These are phyloP conservation scores for Perca flavescens DNA, from an alignment of 2,113 vertebrate species.

Conservation along the genomic window DNA sequence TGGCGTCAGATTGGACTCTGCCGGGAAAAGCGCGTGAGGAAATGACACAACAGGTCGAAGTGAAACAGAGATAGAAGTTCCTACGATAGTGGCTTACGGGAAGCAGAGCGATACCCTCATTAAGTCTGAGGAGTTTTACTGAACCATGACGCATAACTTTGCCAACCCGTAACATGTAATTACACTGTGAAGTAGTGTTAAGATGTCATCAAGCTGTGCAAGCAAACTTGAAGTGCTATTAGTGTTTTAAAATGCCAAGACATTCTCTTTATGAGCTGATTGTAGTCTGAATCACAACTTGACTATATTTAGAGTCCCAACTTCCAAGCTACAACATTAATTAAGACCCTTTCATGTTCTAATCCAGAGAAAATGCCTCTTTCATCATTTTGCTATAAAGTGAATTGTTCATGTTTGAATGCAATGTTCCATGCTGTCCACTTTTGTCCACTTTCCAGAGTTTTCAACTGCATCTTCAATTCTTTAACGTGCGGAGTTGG, in stretches of 20 bases:
- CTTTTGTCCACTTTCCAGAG: background rate
- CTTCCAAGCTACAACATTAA: background rate
- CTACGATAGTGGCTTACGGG: background rate
- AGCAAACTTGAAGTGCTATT: background rate
- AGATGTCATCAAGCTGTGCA: background rate
- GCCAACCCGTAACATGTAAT: background rate
- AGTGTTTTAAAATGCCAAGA: background rate
- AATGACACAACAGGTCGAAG: slow-evolving; percentile 20
- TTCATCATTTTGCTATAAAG: background rate
- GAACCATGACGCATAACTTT: slow-evolving; percentile 35
- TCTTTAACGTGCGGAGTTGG: too few relatives aligned
- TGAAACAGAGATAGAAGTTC: slow-evolving; percentile 11
- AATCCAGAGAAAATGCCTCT: background rate
- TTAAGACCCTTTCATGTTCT: background rate
- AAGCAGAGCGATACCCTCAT: background rate
- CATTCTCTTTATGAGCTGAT: background rate
- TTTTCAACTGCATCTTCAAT: too few relatives aligned
- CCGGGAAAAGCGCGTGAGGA: slow-evolving; percentile 27
- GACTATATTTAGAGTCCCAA: slow-evolving; percentile 29
- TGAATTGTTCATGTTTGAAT: background rate
- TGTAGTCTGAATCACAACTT: background rate
- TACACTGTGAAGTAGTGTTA: background rate
- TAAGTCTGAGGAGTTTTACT: background rate
- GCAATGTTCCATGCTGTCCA: background rate
- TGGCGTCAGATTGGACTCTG: slow-evolving; percentile 58